Conservation (phyloP, 2,888 invertebrate genomes). For the Hymenopus coronatus region DNA sequence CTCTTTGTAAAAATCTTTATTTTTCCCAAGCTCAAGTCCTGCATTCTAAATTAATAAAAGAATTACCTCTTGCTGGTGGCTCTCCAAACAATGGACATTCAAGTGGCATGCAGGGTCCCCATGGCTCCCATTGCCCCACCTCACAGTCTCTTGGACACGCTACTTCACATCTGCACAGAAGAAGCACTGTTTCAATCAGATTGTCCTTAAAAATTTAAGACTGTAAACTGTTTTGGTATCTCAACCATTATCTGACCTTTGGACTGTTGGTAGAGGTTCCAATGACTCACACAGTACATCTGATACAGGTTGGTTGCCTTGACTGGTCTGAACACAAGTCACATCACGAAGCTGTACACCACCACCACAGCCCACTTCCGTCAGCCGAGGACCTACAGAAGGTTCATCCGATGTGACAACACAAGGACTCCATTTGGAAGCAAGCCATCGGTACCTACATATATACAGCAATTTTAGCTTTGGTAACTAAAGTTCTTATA, state of each 20-base stretch:
- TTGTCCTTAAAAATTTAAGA: background rate
- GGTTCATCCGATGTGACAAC: constrained; percentile 39
- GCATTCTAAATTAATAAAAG: background rate
- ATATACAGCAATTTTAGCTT: background rate
- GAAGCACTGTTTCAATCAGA: background rate
- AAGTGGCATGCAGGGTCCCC: constrained; percentile 59
- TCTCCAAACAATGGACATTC: constrained; percentile 34
- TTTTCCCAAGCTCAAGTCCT: background rate
- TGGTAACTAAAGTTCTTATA: too few species aligned
- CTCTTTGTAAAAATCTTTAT: too few species aligned
- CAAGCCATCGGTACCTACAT: constrained; percentile 48
- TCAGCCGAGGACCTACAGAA: constrained; percentile 39
- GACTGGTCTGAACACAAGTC: constrained; percentile 52
- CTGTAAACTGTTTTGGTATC: background rate
- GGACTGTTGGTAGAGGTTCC: constrained; percentile 53
- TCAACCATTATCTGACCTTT: constrained; percentile 47
- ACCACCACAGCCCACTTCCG: constrained; percentile 55
- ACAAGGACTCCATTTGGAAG: constrained; percentile 55
- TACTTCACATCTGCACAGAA: constrained; percentile 47
- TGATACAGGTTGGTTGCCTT: constrained; percentile 51
- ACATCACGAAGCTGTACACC: constrained; percentile 58
- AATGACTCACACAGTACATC: constrained; percentile 53
- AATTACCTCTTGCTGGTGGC: constrained; percentile 30
- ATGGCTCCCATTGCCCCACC: constrained; percentile 60
- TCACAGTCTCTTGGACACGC: constrained; percentile 61